These are phyloP conservation scores for Megalurothrips usitatus DNA, from an alignment of 2,888 invertebrate genomes.

Conservation along the genomic window DNA sequence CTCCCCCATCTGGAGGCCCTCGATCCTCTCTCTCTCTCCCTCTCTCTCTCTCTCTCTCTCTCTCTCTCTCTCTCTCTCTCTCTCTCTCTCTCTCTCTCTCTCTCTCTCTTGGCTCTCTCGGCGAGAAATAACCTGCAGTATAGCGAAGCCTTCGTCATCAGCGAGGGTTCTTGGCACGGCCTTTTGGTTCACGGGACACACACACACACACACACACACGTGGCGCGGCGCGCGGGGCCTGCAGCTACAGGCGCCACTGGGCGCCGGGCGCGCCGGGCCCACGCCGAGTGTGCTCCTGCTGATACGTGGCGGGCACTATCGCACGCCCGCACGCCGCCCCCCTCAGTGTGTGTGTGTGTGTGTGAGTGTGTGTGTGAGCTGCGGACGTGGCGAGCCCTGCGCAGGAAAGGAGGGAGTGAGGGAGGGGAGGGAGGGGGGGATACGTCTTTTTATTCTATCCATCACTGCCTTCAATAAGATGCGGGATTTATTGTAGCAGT, in stretches of 20 bases:
- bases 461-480: conserved; percentile 26
- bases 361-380: neutral
- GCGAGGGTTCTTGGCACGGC: neutral
- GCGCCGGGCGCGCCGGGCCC: neutral
- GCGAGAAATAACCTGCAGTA: too few relatives aligned
- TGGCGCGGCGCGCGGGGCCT: neutral
- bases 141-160: neutral
- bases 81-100: too few relatives aligned
- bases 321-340: conserved; percentile 17
- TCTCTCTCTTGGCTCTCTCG: too few relatives aligned
- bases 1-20: too few relatives aligned
- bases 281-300: neutral
- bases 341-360: neutral
- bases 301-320: conserved; percentile 20
- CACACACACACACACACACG: neutral
- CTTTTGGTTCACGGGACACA: too few relatives aligned
- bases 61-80: too few relatives aligned
- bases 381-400: too few relatives aligned
- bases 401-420: neutral
- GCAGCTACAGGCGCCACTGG: neutral
- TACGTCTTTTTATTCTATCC: conserved; percentile 12
- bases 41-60: too few relatives aligned
- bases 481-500: conserved; percentile 24
- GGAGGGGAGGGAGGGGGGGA: neutral
- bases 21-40: too few relatives aligned